A percentile compares a stretch with the other conserved stretches of the same genome.
These are phyloP conservation scores for Dasysyrphus albostriatus DNA, from an alignment of 2,888 invertebrate genomes.

Conservation along the genomic window DNA sequence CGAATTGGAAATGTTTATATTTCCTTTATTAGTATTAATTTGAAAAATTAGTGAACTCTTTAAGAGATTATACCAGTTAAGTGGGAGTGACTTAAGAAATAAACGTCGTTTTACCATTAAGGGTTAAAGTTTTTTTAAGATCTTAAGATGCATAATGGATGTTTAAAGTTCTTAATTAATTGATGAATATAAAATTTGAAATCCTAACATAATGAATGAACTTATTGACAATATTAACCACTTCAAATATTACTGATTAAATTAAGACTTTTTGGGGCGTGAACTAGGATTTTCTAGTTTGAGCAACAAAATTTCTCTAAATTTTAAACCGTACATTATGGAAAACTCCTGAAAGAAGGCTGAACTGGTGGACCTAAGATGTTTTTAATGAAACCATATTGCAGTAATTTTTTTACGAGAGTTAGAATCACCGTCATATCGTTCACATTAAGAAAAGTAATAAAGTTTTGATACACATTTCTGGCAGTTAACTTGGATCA, in stretches of 20 bases:
- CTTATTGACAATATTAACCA: background rate
- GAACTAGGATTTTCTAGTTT: background rate
- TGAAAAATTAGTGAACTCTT: constrained; percentile 3
- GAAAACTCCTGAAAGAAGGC: no score
- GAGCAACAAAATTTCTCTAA: background rate
- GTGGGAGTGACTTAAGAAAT: constrained; percentile 4
- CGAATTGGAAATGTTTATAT: constrained; percentile 3
- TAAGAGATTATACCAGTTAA: background rate
- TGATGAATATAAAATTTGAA: background rate
- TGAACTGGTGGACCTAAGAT: no score
- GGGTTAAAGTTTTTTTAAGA: no score
- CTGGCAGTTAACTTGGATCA: no score
- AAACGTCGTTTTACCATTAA: background rate
- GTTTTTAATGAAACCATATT: no score
- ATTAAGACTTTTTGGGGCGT: background rate
- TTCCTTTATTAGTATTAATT: background rate
- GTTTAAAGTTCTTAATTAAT: background rate
- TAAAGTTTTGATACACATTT: no score
- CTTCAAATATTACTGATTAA: background rate
- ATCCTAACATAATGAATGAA: background rate
- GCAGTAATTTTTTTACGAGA: no score
- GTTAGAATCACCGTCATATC: no score
- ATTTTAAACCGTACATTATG: no score
- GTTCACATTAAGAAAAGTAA: no score
- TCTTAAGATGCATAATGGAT: background rate